Percentiles rank a stretch among this genome's conserved stretches.
These are phyloP conservation scores for Chiridota heheva DNA, from an alignment of 35 echinoderm and acorn worm genomes.

Conservation along the genomic window DNA sequence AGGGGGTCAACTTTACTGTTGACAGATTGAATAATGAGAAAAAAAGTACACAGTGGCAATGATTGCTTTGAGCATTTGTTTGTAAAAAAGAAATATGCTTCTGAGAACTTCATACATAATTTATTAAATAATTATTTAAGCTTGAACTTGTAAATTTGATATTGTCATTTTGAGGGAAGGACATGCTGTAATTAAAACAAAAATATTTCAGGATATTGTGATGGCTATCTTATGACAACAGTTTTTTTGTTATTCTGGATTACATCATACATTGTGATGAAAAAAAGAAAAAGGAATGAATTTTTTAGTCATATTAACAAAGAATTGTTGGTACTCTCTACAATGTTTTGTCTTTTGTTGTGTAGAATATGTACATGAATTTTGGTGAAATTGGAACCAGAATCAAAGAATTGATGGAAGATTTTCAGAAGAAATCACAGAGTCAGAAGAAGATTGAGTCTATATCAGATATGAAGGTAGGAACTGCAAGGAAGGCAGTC, in stretches of 20 bases:
- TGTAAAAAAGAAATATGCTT: too few species aligned
- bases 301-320: not conserved
- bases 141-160: too few species aligned
- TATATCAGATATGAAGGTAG: constrained; percentile 97
- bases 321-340: not conserved
- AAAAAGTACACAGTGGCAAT: too few species aligned
- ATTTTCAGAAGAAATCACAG: constrained; percentile 95
- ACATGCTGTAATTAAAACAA: too few species aligned
- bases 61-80: too few species aligned
- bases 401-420: constrained; percentile 97
- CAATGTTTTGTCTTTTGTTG: not conserved
- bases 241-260: not conserved
- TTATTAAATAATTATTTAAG: too few species aligned
- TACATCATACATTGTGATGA: not conserved
- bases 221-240: too few species aligned
- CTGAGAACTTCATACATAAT: too few species aligned
- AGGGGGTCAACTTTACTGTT: too few species aligned
- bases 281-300: not conserved
- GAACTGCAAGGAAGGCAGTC: not conserved
- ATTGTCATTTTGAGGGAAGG: too few species aligned
- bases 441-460: constrained; percentile 97
- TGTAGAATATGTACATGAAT: constrained; percentile 94
- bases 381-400: constrained; percentile 92
- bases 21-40: too few species aligned
- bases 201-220: too few species aligned